Evolutionary conservation across 2,888 invertebrate species (phyloP).

Genomic region (Polydrusus pterygomalis): DNA sequence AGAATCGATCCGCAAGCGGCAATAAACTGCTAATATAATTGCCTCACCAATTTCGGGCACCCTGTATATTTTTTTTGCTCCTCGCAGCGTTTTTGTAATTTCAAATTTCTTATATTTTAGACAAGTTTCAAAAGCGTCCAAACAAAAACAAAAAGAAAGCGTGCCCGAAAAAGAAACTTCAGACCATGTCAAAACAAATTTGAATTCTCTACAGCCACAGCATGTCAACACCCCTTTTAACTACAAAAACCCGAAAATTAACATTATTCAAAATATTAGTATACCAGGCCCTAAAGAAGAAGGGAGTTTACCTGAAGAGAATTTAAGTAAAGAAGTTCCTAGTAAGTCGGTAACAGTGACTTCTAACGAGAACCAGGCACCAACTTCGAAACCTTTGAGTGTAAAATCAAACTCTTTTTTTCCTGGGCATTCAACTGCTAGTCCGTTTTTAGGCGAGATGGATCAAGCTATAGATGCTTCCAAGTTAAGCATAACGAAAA

Average conservation of each 20-base stretch:
- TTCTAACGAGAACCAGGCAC: slow-evolving; percentile 66
- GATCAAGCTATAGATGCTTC: slow-evolving; percentile 53
- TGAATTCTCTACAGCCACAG: slow-evolving; percentile 41
- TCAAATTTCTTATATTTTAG: slow-evolving; percentile 39
- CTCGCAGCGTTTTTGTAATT: not conserved
- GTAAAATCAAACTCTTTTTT: slow-evolving; percentile 50
- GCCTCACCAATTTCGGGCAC: too few relatives aligned
- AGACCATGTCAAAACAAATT: slow-evolving; percentile 33
- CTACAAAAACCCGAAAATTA: slow-evolving; percentile 62
- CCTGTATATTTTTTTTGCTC: too few relatives aligned
- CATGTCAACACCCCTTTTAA: slow-evolving; percentile 21
- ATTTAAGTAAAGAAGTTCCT: slow-evolving; percentile 27
- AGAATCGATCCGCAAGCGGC: too few relatives aligned
- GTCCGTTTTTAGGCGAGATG: slow-evolving; percentile 58
- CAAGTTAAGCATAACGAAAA: slow-evolving; percentile 66
- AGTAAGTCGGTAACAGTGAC: slow-evolving; percentile 58
- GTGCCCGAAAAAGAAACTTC: slow-evolving; percentile 28
- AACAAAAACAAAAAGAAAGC: slow-evolving; percentile 52
- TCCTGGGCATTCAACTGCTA: slow-evolving; percentile 57
- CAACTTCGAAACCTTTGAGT: slow-evolving; percentile 44
- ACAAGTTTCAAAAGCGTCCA: slow-evolving; percentile 59
- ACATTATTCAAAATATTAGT: slow-evolving; percentile 68
- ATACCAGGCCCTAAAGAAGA: slow-evolving; percentile 61
- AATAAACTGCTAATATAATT: too few relatives aligned
- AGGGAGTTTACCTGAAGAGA: not conserved